Percentiles rank a stretch among this genome's conserved stretches.
Evolutionary conservation across 92 coral and sea anemone genomes (phyloP).

Genomic region (Paragorgia papillata): DNA sequence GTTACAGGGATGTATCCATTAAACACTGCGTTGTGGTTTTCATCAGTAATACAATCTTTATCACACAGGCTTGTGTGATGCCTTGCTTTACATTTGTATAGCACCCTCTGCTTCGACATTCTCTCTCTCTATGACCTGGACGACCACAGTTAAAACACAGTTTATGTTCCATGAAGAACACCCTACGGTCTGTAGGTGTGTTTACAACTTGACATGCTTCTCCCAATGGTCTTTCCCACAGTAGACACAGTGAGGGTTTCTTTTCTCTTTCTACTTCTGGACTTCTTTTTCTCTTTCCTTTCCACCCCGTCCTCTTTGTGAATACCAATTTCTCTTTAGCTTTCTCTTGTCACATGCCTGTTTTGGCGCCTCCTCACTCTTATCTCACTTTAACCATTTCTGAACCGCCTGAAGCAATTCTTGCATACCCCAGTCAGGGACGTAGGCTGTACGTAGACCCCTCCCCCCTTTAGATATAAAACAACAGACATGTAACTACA

Average conservation of each 20-base stretch:
- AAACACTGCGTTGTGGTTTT: too few relatives aligned
- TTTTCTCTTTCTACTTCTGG: too few relatives aligned
- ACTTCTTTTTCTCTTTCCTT: background rate
- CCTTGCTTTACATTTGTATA: constrained; percentile 47
- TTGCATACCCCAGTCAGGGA: constrained; percentile 61
- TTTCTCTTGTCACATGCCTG: constrained; percentile 16
- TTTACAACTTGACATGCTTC: background rate
- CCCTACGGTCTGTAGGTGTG: constrained; percentile 31
- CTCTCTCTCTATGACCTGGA: constrained; percentile 38
- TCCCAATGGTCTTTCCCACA: constrained; percentile 19
- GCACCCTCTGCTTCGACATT: background rate
- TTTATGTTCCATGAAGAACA: constrained; percentile 42
- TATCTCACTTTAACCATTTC: constrained; percentile 55
- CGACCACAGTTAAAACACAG: constrained; percentile 60
- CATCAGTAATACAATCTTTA: too few relatives aligned
- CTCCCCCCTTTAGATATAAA: too few relatives aligned
- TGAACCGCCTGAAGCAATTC: constrained; percentile 35
- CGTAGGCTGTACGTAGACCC: too few relatives aligned
- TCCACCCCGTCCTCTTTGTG: constrained; percentile 1
- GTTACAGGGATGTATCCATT: constrained; percentile 8
- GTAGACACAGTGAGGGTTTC: background rate
- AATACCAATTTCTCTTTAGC: background rate
- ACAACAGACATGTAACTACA: too few relatives aligned
- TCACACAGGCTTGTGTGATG: too few relatives aligned
- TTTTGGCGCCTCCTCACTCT: constrained; percentile 17